Conservation (phyloP, 1,140 invertebrate species). For the Ylistrum balloti region DNA sequence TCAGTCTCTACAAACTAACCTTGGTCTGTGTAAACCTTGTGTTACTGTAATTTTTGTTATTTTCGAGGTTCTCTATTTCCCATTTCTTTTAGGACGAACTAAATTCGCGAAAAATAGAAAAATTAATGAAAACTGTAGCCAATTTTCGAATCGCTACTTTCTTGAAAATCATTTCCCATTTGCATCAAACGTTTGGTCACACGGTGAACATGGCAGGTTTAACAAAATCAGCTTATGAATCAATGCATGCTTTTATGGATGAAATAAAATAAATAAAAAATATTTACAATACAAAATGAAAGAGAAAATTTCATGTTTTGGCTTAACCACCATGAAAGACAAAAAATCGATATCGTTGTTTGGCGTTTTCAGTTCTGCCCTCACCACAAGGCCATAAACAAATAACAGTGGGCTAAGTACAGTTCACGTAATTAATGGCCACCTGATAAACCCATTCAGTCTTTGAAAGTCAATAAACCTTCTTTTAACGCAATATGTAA, state of each 20-base stretch:
- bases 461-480: neutral
- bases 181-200: too few relatives aligned
- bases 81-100: too few relatives aligned
- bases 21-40: too few relatives aligned
- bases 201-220: too few relatives aligned
- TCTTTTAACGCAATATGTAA: constrained; percentile 20
- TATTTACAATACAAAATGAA: neutral
- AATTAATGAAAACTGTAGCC: too few relatives aligned
- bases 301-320: neutral
- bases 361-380: constrained; percentile 30
- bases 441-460: neutral
- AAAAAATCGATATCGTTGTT: neutral
- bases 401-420: neutral
- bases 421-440: neutral
- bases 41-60: too few relatives aligned
- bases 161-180: too few relatives aligned
- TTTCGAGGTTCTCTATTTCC: too few relatives aligned
- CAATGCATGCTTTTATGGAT: neutral
- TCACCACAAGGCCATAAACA: neutral
- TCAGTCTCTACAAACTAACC: too few relatives aligned
- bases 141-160: too few relatives aligned
- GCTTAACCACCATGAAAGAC: neutral
- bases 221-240: neutral
- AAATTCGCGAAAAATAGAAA: too few relatives aligned
- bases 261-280: neutral